Evolutionary conservation across 1,140 invertebrate genomes (phyloP), one percentile per base, ranked within the genome.

Genomic region (Drosophila nigromelanica): DNA sequence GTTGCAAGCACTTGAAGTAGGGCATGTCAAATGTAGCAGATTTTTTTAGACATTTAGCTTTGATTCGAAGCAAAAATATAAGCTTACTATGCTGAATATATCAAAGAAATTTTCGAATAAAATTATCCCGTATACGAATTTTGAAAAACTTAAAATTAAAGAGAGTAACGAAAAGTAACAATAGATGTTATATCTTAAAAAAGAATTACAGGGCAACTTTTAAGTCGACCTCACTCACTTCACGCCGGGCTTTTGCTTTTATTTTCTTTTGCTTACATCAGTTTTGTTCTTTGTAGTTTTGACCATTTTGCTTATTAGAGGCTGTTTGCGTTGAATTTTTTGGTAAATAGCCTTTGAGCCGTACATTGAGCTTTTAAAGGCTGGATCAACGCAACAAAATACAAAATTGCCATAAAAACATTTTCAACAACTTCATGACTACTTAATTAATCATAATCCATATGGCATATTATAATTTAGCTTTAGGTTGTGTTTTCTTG

Each of bases 301-400:
- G 18, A 33, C 27, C 35, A 27, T 40, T 21, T 62, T 40, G 47
- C 14, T 15, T 35, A 39, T 45, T 39, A 30, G 33, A 47, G 21
- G 24, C 63, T 48, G 21, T 58, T 15, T 30, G 24, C 18, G 10
- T 33, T 21, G 11, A 10, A 5, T 27, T 27, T 55, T 30, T 18
- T 39, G 10, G 12, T 45, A 50, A 48, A 14, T 62, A 12, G 39
- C 40, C 66, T 45, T 59, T 67, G 39, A 1, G 30, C 30, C 30
- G 69, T 52, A 39, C 47, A 24, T 72, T 66, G 52, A 58, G 61
- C 61, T 60, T 35, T 58, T 8, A 30, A 42, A 51, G 69, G 61
- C 43, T 58, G 18, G 21, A 18, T 18, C n/a, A 12, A 40, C 15
- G 24, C 2, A 30, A 18, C 18, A 27, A 43, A 47, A 39, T 5